phyloP scores from a whole-genome alignment of 2,797 vertebrate genomes.

The Helicolenus hilgendorfi region DNA sequence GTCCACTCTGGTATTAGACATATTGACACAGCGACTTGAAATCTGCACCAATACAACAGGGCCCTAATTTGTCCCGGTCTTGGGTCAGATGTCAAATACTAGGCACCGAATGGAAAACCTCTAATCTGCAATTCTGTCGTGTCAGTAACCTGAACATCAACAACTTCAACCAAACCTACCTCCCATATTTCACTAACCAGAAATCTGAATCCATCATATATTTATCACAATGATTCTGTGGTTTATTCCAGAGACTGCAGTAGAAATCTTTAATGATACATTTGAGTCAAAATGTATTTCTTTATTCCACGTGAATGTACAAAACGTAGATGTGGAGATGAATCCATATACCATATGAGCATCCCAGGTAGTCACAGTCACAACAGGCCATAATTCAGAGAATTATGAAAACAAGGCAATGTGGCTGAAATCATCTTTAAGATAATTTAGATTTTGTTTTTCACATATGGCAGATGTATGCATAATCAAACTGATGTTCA shows the following conservation, averaged over 20 bases:
- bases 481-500: not conserved
- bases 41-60: not conserved
- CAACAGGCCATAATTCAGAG: not conserved
- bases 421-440: not conserved
- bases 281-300: not conserved
- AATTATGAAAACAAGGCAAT: not conserved
- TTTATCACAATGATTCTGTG: not conserved
- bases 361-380: not conserved
- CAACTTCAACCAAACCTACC: not conserved
- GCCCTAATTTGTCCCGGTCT: not conserved
- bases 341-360: not conserved
- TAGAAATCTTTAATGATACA: not conserved
- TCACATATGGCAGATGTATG: not conserved
- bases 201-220: no score
- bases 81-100: not conserved
- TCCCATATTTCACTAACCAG: not conserved
- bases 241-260: not conserved
- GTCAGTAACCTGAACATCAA: not conserved
- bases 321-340: rapidly evolving
- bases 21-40: not conserved
- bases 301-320: not conserved
- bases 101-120: not conserved
- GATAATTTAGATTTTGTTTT: not conserved
- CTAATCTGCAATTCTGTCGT: no score
- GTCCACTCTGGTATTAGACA: not conserved